These are phyloP conservation scores for Siniperca chuatsi DNA, from an alignment of 2,113 vertebrate species.

Conservation along the genomic window DNA sequence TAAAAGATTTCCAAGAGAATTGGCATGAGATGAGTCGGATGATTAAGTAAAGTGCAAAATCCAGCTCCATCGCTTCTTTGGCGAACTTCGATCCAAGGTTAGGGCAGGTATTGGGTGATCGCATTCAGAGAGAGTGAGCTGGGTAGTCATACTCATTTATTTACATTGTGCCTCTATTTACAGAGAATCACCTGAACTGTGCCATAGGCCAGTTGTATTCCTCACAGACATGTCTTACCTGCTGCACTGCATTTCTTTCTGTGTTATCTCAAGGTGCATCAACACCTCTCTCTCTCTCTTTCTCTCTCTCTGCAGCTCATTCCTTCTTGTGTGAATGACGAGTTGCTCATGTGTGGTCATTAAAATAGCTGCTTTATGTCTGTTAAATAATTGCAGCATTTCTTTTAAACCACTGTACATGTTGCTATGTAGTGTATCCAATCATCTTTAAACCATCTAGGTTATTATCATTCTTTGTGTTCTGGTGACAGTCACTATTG, in stretches of 20 bases:
- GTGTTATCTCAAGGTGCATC: conserved; percentile 49
- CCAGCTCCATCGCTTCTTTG: conserved; percentile 22
- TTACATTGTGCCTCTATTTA: conserved; percentile 46
- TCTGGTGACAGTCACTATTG: conserved; percentile 18
- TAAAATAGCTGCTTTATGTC: conserved; percentile 29
- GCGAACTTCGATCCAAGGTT: conserved; percentile 27
- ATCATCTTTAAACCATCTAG: conserved; percentile 10
- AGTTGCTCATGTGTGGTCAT: conserved; percentile 27
- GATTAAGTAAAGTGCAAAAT: conserved; percentile 37
- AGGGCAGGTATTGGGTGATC: conserved; percentile 24
- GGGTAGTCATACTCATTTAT: conserved; percentile 57
- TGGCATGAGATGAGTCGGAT: conserved; percentile 3
- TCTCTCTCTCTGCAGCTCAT: conserved; percentile 6
- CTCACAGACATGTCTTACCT: conserved; percentile 73
- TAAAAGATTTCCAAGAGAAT: conserved; percentile 31
- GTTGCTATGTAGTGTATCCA: conserved; percentile 7
- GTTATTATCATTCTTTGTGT: conserved; percentile 22
- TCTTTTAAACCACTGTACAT: conserved; percentile 21
- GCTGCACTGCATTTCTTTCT: conserved; percentile 73
- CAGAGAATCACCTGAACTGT: conserved; percentile 40
- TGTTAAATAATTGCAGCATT: conserved; percentile 3
- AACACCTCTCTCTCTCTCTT: conserved; percentile 6
- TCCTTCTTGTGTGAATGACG: conserved; percentile 11
- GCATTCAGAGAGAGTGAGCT: conserved; percentile 37
- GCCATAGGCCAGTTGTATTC: conserved; percentile 53